These are phyloP conservation scores for Holocentrus rufus DNA, from an alignment of 2,797 vertebrate species.

Conservation along the genomic window DNA sequence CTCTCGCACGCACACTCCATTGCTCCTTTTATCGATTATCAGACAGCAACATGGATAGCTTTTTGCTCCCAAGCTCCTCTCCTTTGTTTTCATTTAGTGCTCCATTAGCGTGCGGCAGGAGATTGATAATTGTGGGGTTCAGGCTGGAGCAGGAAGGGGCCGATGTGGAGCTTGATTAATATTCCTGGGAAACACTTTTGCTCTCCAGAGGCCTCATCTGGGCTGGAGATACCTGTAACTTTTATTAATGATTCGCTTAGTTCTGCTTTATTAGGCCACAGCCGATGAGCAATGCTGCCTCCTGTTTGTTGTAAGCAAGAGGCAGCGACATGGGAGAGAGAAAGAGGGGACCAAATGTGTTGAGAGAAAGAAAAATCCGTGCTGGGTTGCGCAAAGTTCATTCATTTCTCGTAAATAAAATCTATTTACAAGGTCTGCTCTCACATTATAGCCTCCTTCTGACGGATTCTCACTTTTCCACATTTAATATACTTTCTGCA, in stretches of 20 bases:
- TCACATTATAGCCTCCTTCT: conserved; percentile 38
- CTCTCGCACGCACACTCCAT: neutral
- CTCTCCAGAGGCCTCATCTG: conserved; percentile 48
- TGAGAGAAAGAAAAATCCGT: conserved; percentile 46
- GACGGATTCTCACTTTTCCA: neutral
- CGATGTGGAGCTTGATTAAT: conserved; percentile 56
- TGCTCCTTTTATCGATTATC: conserved; percentile 53
- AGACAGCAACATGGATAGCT: conserved; percentile 54
- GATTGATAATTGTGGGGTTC: conserved; percentile 64
- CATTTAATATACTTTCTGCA: conserved; percentile 13
- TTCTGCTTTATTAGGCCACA: conserved; percentile 74
- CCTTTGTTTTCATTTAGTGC: conserved; percentile 79
- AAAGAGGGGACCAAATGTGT: conserved; percentile 6
- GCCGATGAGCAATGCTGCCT: conserved; percentile 26
- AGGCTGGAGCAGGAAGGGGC: conserved; percentile 22
- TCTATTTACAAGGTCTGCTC: conserved; percentile 47
- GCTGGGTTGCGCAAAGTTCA: conserved; percentile 39
- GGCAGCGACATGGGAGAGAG: neutral
- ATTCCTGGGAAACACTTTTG: conserved; percentile 43
- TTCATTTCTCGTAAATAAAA: conserved; percentile 36
- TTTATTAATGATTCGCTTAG: conserved; percentile 81
- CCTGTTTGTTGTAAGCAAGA: conserved; percentile 1
- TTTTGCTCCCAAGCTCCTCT: conserved; percentile 54
- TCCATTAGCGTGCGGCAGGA: conserved; percentile 57
- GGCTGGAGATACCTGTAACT: conserved; percentile 70